A percentile compares a stretch with the other conserved stretches of the same genome.
Evolutionary conservation across 1,140 invertebrate species (phyloP).

Genomic region (Papilio polytes): DNA sequence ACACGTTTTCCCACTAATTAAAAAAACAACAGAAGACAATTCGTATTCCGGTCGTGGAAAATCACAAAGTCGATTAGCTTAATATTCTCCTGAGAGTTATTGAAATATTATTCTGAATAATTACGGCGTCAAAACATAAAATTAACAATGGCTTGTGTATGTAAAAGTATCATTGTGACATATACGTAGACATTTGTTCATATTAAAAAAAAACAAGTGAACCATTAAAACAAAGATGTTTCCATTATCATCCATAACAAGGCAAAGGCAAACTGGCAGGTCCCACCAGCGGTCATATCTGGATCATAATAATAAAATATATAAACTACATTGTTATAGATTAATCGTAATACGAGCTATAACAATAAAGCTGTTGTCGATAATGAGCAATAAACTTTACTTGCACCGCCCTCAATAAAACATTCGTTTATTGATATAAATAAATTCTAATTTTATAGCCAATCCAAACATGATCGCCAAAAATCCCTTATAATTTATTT

Average conservation of each 20-base stretch:
- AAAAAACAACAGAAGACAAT: no score
- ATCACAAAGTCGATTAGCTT: not conserved
- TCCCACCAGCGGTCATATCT: not conserved
- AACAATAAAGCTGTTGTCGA: not conserved
- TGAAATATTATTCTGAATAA: not conserved
- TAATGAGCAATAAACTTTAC: conserved; percentile 30
- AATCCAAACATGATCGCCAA: no score
- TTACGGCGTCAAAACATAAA: not conserved
- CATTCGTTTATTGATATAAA: not conserved
- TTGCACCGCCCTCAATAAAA: conserved; percentile 28
- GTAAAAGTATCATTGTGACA: not conserved
- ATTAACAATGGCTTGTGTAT: not conserved
- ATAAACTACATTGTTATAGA: conserved; percentile 34
- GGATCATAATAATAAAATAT: conserved; percentile 25
- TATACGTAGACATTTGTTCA: not conserved
- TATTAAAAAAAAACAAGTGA: not conserved
- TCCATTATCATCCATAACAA: conserved; percentile 15
- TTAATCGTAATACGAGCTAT: conserved; percentile 28
- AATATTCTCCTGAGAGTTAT: not conserved
- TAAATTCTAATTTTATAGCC: no score
- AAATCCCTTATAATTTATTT: no score
- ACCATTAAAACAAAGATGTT: conserved; percentile 9
- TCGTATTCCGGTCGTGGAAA: no score
- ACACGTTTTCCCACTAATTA: no score
- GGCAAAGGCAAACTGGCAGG: not conserved